Evolutionary conservation across 2,797 vertebrate species (phyloP).

Genomic region (Ispidina picta): DNA sequence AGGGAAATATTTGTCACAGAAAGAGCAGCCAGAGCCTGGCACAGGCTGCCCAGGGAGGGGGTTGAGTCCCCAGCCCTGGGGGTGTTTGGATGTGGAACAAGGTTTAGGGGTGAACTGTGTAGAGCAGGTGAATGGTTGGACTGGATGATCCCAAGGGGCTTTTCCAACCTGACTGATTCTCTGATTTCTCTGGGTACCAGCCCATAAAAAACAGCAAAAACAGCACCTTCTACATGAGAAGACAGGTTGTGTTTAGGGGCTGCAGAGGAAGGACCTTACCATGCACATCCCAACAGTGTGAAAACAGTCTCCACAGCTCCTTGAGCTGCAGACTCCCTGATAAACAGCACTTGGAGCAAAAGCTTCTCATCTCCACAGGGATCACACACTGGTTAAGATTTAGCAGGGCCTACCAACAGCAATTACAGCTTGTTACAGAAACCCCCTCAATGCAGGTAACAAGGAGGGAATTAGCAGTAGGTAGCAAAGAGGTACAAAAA

Average conservation of each 20-base stretch:
- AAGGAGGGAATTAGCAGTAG: neutral
- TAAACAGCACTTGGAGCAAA: neutral
- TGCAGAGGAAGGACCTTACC: neutral
- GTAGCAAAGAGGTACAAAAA: neutral
- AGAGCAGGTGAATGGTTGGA: too few relatives aligned
- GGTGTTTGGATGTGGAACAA: too few relatives aligned
- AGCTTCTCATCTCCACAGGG: neutral
- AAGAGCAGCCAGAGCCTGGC: too few relatives aligned
- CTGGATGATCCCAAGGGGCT: too few relatives aligned
- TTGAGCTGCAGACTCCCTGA: neutral
- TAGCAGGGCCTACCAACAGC: neutral
- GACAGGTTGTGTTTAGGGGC: neutral
- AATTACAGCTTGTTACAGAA: neutral
- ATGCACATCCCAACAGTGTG: neutral
- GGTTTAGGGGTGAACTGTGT: too few relatives aligned
- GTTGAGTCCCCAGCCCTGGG: too few relatives aligned
- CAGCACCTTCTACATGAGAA: neutral
- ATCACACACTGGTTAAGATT: neutral
- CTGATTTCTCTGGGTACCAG: neutral
- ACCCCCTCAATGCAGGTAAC: neutral
- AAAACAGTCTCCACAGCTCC: neutral
- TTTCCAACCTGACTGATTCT: neutral
- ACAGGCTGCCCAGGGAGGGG: too few relatives aligned
- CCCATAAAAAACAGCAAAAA: neutral
- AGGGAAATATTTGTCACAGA: too few relatives aligned